These are phyloP conservation scores for Berghia stephanieae DNA, from an alignment of 1,140 invertebrate species.

Conservation along the genomic window DNA sequence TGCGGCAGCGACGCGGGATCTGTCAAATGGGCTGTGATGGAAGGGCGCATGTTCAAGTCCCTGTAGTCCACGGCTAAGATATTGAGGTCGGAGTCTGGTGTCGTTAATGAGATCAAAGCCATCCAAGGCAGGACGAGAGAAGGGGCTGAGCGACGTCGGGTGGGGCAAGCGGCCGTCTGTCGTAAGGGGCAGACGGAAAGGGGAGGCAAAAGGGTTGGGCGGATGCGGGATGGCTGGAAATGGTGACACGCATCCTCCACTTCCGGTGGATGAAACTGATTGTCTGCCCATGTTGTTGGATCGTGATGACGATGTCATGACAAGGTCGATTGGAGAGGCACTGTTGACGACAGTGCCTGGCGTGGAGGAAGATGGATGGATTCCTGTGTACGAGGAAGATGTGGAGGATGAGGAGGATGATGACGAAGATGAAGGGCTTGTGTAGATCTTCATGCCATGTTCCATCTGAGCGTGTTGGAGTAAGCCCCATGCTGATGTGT, in stretches of 20 bases:
- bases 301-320: constrained; percentile 33
- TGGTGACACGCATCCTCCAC: constrained; percentile 37
- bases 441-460: constrained; percentile 92
- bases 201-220: constrained; percentile 47
- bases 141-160: constrained; percentile 69
- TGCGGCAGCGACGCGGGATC: constrained; percentile 30
- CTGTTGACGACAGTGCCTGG: constrained; percentile 37
- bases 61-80: constrained; percentile 31
- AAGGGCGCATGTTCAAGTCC: constrained; percentile 56
- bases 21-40: constrained; percentile 54
- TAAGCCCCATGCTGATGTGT: constrained; percentile 91
- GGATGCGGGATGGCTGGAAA: constrained; percentile 41
- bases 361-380: constrained; percentile 29
- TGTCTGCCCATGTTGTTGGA: constrained; percentile 37
- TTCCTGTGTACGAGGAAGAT: too few species aligned
- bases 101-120: constrained; percentile 43
- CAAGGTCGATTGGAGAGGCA: constrained; percentile 36
- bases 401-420: constrained; percentile 36
- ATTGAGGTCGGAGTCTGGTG: constrained; percentile 31
- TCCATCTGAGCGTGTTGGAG: constrained; percentile 93
- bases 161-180: constrained; percentile 71
- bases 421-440: constrained; percentile 36
- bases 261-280: constrained; percentile 40
- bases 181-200: constrained; percentile 66
- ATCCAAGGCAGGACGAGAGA: constrained; percentile 57